Evolutionary conservation across 2,113 vertebrate species (phyloP).

Genomic region (Hydrochoerus hydrochaeris): DNA sequence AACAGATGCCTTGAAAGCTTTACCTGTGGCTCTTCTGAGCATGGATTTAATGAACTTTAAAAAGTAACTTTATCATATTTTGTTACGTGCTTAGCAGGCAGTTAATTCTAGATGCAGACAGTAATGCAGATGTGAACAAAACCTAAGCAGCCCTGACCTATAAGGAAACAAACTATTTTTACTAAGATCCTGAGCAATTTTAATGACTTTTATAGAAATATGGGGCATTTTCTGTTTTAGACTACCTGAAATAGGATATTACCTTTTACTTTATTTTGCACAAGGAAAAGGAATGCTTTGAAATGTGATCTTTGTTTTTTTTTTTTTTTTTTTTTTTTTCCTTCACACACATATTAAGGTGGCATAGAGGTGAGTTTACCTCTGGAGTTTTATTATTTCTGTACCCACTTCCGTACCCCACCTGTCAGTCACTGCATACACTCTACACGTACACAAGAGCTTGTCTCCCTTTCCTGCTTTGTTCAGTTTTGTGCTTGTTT

Average conservation of each 20-base stretch:
- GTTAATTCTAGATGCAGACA: slow-evolving; percentile 20
- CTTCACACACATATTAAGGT: not conserved
- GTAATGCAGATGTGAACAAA: not conserved
- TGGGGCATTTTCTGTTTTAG: not conserved
- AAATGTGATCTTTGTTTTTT: not conserved
- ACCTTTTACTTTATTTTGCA: slow-evolving; percentile 55
- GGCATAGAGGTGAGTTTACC: not conserved
- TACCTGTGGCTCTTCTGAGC: not conserved
- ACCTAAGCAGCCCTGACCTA: not conserved
- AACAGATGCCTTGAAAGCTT: not conserved
- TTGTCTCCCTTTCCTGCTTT: not conserved
- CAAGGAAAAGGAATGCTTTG: slow-evolving; percentile 35
- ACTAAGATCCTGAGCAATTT: slow-evolving; percentile 43
- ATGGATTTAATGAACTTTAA: slow-evolving; percentile 1
- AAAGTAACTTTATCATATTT: not conserved
- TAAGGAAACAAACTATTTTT: slow-evolving; percentile 27
- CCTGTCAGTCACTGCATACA: not conserved
- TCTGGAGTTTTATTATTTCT: not conserved
- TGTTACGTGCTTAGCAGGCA: slow-evolving; percentile 6
- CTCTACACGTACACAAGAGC: not conserved
- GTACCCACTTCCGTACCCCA: not conserved
- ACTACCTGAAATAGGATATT: not conserved
- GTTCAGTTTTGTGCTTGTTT: slow-evolving; percentile 15
- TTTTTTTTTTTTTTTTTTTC: not conserved
- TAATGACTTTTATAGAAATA: slow-evolving; percentile 40